Evolutionary conservation across 53 echinoderm and acorn worm species (phyloP).

Genomic region (Pentamera pediparva): DNA sequence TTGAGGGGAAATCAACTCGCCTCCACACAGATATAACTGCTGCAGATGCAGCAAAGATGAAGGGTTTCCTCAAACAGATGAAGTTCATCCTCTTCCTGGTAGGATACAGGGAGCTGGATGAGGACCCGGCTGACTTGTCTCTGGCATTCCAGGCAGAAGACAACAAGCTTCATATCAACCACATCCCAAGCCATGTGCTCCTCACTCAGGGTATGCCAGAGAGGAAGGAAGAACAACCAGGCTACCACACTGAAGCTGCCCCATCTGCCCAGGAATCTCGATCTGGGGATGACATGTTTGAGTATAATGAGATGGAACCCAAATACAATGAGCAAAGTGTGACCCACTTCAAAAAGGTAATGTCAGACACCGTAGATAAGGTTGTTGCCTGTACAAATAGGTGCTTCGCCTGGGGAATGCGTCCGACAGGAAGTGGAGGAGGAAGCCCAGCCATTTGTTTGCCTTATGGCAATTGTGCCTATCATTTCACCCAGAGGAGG

Average conservation of each 20-base stretch:
- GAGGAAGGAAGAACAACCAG: background rate
- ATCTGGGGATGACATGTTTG: no score
- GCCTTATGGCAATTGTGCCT: no score
- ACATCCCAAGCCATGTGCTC: background rate
- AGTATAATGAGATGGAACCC: background rate
- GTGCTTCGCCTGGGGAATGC: background rate
- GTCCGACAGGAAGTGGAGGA: no score
- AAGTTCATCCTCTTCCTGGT: no score
- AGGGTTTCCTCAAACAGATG: background rate
- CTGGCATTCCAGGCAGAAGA: no score
- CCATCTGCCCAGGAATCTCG: background rate
- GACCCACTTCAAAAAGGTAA: background rate
- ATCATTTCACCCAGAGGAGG: no score
- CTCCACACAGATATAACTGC: no score
- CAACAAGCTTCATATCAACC: background rate
- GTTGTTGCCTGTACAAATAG: background rate
- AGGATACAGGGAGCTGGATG: no score
- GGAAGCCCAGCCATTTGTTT: no score
- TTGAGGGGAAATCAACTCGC: conserved; percentile 14
- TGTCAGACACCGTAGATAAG: no score
- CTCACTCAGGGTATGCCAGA: background rate
- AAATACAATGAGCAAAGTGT: background rate
- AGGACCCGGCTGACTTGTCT: background rate
- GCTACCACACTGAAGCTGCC: background rate
- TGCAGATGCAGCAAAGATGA: no score